Evolutionary conservation across 1,140 invertebrate species (phyloP).

Genomic region (Saccostrea cuccullata): DNA sequence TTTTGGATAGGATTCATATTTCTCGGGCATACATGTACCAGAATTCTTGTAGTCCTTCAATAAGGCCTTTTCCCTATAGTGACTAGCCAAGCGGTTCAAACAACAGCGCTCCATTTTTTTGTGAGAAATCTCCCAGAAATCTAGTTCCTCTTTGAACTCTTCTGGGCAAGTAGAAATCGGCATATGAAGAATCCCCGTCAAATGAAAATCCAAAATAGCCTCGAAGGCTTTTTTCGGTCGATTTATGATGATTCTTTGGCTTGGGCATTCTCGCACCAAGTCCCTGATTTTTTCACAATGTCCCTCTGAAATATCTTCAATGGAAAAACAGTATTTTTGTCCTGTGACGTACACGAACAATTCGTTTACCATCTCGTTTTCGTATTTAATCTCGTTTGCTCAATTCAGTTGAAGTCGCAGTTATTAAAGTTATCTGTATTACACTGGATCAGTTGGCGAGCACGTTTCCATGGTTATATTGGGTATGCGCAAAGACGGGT

Average conservation of each 20-base stretch:
- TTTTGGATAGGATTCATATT: not conserved
- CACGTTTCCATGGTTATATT: not conserved
- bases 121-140: conserved; percentile 42
- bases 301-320: not conserved
- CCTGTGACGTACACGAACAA: not conserved
- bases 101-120: conserved; percentile 33
- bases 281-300: conserved; percentile 4
- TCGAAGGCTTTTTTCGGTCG: conserved; percentile 36
- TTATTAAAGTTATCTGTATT: not conserved
- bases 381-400: not conserved
- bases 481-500: not conserved
- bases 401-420: not conserved
- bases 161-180: conserved; percentile 32
- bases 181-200: conserved; percentile 41
- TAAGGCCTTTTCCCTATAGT: not conserved
- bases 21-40: not conserved
- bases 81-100: not conserved
- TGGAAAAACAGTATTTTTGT: conserved; percentile 5
- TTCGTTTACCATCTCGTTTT: not conserved
- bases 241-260: not conserved
- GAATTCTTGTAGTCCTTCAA: conserved; percentile 13
- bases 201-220: conserved; percentile 39
- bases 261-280: not conserved
- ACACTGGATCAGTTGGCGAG: not conserved
- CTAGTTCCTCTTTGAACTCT: conserved; percentile 43